Evolutionary conservation across 2,888 invertebrate genomes (phyloP).

Genomic region (Dioctria rufipes): DNA sequence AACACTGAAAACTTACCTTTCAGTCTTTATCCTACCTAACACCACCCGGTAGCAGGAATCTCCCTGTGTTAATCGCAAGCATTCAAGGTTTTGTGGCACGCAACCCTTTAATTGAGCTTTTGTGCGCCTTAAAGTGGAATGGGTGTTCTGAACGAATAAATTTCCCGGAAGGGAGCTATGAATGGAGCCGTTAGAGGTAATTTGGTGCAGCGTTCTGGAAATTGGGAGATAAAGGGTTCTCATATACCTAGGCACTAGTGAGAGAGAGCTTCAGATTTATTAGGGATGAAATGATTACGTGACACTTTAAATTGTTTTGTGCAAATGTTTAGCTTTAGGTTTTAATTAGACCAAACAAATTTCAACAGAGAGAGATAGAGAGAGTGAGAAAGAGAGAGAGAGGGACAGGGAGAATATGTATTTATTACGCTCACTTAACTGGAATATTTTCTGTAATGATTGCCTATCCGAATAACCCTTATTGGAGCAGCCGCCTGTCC

Average conservation of each 20-base stretch:
- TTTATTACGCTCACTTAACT: constrained; percentile 47
- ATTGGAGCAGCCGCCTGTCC: too few relatives aligned
- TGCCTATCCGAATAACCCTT: background rate
- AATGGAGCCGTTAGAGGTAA: constrained; percentile 62
- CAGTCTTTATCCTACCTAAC: constrained; percentile 49
- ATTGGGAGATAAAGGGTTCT: constrained; percentile 63
- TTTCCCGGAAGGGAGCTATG: constrained; percentile 58
- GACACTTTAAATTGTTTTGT: constrained; percentile 59
- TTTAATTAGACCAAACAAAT: constrained; percentile 51
- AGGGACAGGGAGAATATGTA: background rate
- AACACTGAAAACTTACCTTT: constrained; percentile 48
- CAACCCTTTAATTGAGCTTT: constrained; percentile 63
- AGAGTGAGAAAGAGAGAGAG: too few relatives aligned
- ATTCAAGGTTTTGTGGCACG: constrained; percentile 61
- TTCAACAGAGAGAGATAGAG: background rate
- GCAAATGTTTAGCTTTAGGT: constrained; percentile 53
- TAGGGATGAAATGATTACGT: constrained; percentile 59
- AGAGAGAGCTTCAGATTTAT: constrained; percentile 53
- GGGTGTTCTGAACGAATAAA: constrained; percentile 59
- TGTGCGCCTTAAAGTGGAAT: constrained; percentile 60
- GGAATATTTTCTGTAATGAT: constrained; percentile 19
- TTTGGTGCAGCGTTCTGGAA: constrained; percentile 64
- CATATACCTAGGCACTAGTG: constrained; percentile 40
- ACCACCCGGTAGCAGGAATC: constrained; percentile 44
- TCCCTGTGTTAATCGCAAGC: constrained; percentile 58